Percentiles rank a stretch among this genome's conserved stretches.
phyloP scores from a whole-genome alignment of 2,797 vertebrate species.

The Arctocebus calabarensis region DNA sequence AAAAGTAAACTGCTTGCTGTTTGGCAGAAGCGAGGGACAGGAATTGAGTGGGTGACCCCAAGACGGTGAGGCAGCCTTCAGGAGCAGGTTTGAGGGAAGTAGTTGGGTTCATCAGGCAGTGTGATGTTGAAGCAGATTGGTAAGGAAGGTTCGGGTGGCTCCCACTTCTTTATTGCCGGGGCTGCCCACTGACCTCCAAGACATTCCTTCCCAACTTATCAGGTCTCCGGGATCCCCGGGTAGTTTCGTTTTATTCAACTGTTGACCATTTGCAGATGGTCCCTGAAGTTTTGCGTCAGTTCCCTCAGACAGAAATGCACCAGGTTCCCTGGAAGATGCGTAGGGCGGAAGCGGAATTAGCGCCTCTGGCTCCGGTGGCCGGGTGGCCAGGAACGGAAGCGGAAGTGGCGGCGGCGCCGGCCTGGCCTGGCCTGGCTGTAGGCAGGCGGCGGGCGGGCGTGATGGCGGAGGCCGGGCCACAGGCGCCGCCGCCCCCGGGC shows the following conservation, averaged over 20 bases:
- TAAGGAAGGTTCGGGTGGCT: not conserved
- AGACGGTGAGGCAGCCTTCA: not conserved
- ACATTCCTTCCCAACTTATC: not conserved
- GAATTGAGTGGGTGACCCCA: not conserved
- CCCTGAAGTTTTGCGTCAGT: conserved; percentile 68
- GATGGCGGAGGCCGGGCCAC: conserved; percentile 89
- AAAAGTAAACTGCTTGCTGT: conserved; percentile 24
- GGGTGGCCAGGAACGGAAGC: conserved; percentile 80
- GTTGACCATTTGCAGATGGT: conserved; percentile 56
- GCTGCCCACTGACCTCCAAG: not conserved
- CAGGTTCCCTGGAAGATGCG: not conserved
- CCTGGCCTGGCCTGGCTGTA: conserved; percentile 83
- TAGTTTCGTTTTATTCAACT: conserved; percentile 48
- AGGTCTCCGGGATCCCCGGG: not conserved
- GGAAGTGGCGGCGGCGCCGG: conserved; percentile 84
- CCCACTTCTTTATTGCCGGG: not conserved
- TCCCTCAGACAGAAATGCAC: not conserved
- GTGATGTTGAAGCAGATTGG: not conserved
- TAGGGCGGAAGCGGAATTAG: conserved; percentile 78
- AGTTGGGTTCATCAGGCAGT: not conserved
- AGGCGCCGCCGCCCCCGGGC: conserved; percentile 90
- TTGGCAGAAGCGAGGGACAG: conserved; percentile 32
- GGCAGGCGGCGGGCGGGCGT: conserved; percentile 79
- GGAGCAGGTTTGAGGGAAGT: not conserved
- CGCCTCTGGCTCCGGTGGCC: conserved; percentile 40